Evolutionary conservation across 2,888 invertebrate genomes (phyloP), one percentile per base, ranked within the genome.

Genomic region (Oithona nana): DNA sequence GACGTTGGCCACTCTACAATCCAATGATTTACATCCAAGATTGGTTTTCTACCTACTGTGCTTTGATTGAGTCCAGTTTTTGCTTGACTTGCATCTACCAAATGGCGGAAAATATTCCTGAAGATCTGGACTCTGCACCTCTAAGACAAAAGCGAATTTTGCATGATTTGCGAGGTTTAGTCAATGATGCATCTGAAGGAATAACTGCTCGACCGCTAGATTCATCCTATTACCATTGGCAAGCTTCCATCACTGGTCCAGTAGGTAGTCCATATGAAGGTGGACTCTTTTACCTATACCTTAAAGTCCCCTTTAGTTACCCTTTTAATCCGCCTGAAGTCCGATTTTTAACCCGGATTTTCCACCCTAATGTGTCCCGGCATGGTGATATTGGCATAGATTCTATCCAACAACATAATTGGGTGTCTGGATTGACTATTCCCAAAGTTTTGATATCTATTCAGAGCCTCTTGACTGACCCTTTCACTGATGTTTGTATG

Each of bases 331-430:
- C 94, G 20, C 93, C 94, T 0, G 82, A 85, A 63, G 90, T 93
- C 1, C 79, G 90, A 24, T 94, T 94, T 76, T 78, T 93, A 65
- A 93, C 93, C 0, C 88, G 86, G 74, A 87, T 94, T 68, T 81
- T 90, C 69, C 94, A 94, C 75, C 93, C 93, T 4, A 94, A 94
- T 75, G 86, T 94, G 63, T 90, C 89, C 2, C 80, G 92, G 0
- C 93, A 94, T 74, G 93, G 93, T 1, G 92, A 93, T 75, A 88
- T 94, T 57, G 93, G 94, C 64, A 85, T 94, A 66, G 93, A 94
- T 76, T 89, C 88, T 11, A 88, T 94, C 68, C 87, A 88, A 69
- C 28, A 60, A 54, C 88, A 90, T 75, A 94, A 94, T 75, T 94
- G 93, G 93, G 89, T 89, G n/a, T 57, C 24, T 48, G 59, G 49